These are phyloP conservation scores for Carcinoscorpius rotundicauda DNA, from an alignment of 1,140 invertebrate genomes.

Conservation along the genomic window DNA sequence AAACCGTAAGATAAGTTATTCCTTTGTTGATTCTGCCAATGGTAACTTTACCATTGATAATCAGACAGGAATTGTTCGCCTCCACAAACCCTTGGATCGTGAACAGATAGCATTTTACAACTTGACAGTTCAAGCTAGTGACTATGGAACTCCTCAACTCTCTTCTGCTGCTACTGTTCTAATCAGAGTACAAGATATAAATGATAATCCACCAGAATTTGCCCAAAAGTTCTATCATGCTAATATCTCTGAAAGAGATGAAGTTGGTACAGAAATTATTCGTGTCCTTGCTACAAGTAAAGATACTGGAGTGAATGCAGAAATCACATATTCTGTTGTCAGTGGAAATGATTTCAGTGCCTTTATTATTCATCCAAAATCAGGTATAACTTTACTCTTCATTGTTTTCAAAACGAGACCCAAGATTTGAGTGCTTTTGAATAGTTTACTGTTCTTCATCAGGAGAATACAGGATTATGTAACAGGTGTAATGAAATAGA, in stretches of 20 bases:
- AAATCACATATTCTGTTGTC: slow-evolving; percentile 57
- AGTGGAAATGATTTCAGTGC: slow-evolving; percentile 70
- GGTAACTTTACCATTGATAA: slow-evolving; percentile 53
- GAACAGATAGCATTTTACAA: slow-evolving; percentile 75
- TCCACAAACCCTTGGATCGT: slow-evolving; percentile 67
- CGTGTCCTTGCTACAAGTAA: slow-evolving; percentile 68
- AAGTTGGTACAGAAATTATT: slow-evolving; percentile 59
- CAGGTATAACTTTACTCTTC: slow-evolving; percentile 18
- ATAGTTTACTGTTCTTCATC: no score
- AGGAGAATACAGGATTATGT: no score
- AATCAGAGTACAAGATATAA: slow-evolving; percentile 65
- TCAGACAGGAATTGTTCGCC: slow-evolving; percentile 67
- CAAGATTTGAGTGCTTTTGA: no score
- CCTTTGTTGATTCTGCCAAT: slow-evolving; percentile 52
- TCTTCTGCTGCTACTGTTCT: slow-evolving; percentile 44
- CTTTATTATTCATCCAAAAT: slow-evolving; percentile 60
- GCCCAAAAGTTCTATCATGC: slow-evolving; percentile 60
- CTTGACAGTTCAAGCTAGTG: slow-evolving; percentile 60
- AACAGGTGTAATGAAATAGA: no score
- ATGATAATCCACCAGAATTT: slow-evolving; percentile 90
- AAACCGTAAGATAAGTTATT: slow-evolving; percentile 72
- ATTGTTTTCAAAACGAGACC: no score
- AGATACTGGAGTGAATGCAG: slow-evolving; percentile 69
- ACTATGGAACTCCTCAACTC: slow-evolving; percentile 58
- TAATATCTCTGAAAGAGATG: slow-evolving; percentile 52